A percentile compares a stretch with the other conserved stretches of the same genome.
Evolutionary conservation across 1,140 invertebrate species (phyloP).

Genomic region (Trichoplusia ni): DNA sequence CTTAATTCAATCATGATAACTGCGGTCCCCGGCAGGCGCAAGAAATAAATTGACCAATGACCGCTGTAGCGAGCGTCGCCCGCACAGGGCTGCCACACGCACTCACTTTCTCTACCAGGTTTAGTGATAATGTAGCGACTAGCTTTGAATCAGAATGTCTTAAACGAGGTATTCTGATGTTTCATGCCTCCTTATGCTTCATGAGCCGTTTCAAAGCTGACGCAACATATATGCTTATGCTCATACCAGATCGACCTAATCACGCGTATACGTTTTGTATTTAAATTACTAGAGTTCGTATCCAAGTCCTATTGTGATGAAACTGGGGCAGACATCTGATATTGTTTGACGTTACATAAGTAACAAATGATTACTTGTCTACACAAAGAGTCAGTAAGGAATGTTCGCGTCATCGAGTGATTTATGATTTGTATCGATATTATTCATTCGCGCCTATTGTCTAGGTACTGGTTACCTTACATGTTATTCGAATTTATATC

Average conservation of each 20-base stretch:
- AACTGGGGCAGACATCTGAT: constrained; percentile 21
- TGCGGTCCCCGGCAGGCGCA: constrained; percentile 57
- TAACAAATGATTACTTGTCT: constrained; percentile 26
- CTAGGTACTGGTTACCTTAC: constrained; percentile 27
- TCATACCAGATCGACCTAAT: constrained; percentile 3
- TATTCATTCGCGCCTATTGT: constrained; percentile 18
- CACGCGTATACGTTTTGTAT: constrained; percentile 26
- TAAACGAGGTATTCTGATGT: too few relatives aligned
- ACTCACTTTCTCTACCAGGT: not conserved
- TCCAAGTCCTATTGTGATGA: constrained; percentile 7
- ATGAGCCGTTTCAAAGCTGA: too few relatives aligned
- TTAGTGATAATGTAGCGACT: not conserved
- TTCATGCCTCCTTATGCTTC: too few relatives aligned
- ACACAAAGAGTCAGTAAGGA: constrained; percentile 25
- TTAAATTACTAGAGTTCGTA: constrained; percentile 24
- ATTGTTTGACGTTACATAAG: constrained; percentile 23
- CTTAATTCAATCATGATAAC: constrained; percentile 80
- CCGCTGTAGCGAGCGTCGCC: constrained; percentile 44
- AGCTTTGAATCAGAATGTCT: too few relatives aligned
- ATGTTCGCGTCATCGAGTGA: constrained; percentile 20
- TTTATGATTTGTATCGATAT: constrained; percentile 15
- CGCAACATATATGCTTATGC: too few relatives aligned
- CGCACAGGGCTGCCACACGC: constrained; percentile 26
- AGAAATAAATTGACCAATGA: constrained; percentile 78
- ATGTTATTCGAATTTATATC: constrained; percentile 9